Conservation (phyloP, 2,797 vertebrate species). For the Steatocranus sp. region DNA sequence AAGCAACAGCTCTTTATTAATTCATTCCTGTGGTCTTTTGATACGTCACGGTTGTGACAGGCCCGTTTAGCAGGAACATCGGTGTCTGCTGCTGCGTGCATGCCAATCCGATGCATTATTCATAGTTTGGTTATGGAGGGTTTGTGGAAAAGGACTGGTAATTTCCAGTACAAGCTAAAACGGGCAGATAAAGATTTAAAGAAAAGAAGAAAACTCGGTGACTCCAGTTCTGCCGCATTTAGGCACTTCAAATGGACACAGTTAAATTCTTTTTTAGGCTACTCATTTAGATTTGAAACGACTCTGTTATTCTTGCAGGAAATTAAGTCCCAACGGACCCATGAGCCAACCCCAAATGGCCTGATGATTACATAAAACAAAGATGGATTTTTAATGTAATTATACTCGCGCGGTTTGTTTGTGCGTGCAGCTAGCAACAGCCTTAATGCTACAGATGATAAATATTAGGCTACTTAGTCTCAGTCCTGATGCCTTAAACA, state of each 20-base stretch:
- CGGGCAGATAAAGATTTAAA: conserved; percentile 31
- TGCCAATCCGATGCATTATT: conserved; percentile 68
- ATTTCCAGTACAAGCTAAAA: conserved; percentile 62
- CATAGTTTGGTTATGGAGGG: conserved; percentile 64
- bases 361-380: conserved; percentile 13
- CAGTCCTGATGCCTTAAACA: neutral
- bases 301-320: neutral
- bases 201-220: neutral
- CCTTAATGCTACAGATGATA: neutral
- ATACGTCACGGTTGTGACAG: conserved; percentile 67
- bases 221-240: conserved; percentile 13
- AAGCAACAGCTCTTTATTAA: conserved; percentile 47
- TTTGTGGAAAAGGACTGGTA: conserved; percentile 51
- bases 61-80: conserved; percentile 67
- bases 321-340: neutral
- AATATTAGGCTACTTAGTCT: neutral
- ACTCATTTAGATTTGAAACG: neutral
- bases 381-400: conserved; percentile 13
- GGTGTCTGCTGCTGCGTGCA: conserved; percentile 45
- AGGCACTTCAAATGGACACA: neutral
- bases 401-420: neutral
- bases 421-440: neutral
- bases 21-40: conserved; percentile 62
- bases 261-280: neutral
- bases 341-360: neutral